These are phyloP conservation scores for Climacteris rufus DNA, from an alignment of 2,113 vertebrate genomes.

Conservation along the genomic window DNA sequence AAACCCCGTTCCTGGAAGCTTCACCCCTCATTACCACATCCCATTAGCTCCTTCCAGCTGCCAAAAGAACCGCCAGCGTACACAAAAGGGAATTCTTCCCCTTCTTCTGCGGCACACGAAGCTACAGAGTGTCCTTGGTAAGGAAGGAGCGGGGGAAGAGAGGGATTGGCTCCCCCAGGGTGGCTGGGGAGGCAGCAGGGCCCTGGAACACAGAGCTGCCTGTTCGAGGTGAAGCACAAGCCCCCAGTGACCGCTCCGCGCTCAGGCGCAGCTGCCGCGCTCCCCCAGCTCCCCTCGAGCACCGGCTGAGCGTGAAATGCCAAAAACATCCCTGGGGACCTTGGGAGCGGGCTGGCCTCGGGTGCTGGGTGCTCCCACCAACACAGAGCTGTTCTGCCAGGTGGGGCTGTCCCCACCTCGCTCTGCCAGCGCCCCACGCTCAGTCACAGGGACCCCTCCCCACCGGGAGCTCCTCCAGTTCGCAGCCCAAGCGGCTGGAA, in stretches of 20 bases:
- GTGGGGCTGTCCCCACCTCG: background rate
- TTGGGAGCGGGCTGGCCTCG: rapidly evolving
- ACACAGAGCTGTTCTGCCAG: rapidly evolving
- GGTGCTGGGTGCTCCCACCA: rapidly evolving
- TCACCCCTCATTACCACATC: background rate
- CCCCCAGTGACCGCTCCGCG: too few species aligned
- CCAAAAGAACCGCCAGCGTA: rapidly evolving
- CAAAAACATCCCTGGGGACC: rapidly evolving
- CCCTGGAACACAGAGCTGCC: background rate
- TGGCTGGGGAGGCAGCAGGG: background rate
- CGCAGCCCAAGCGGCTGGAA: background rate
- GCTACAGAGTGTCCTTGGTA: background rate
- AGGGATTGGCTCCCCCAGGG: background rate
- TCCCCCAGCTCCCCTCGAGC: too few species aligned
- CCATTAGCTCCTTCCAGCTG: background rate
- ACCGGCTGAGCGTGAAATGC: rapidly evolving
- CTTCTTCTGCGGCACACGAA: rapidly evolving
- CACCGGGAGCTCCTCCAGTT: background rate
- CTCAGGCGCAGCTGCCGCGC: too few species aligned
- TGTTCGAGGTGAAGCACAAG: too few species aligned
- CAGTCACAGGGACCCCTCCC: too few species aligned
- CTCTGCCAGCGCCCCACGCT: too few species aligned
- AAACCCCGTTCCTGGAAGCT: background rate
- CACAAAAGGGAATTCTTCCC: background rate
- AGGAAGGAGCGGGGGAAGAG: background rate